These are phyloP conservation scores for Opisthograptis luteolata DNA, from an alignment of 2,888 invertebrate genomes.

Conservation along the genomic window DNA sequence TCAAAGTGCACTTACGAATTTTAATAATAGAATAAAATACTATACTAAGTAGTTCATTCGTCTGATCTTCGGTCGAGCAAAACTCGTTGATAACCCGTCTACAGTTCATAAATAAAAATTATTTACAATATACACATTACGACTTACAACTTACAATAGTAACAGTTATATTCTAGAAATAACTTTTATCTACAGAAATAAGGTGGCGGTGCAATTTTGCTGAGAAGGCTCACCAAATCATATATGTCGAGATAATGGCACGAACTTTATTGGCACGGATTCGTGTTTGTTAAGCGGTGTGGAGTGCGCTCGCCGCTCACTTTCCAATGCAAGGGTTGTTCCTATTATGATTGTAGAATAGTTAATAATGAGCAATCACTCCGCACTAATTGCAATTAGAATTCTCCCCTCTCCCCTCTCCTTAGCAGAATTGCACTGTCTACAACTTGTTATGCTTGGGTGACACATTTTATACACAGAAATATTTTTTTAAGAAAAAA, in stretches of 20 bases:
- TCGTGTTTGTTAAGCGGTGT: not conserved
- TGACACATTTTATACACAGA: slow-evolving; percentile 82
- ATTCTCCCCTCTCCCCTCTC: slow-evolving; percentile 24
- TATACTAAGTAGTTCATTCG: slow-evolving; percentile 68
- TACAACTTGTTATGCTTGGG: slow-evolving; percentile 74
- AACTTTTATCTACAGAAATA: slow-evolving; percentile 78
- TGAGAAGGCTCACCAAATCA: slow-evolving; percentile 36
- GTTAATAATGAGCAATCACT: slow-evolving; percentile 15
- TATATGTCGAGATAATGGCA: not conserved
- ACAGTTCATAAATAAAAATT: slow-evolving; percentile 77
- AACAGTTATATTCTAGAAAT: slow-evolving; percentile 75
- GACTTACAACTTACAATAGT: slow-evolving; percentile 78
- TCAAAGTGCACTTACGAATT: slow-evolving; percentile 82
- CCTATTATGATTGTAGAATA: slow-evolving; percentile 28
- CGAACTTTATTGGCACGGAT: slow-evolving; percentile 10
- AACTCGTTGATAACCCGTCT: slow-evolving; percentile 68
- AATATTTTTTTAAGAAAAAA: slow-evolving; percentile 81
- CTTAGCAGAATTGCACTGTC: slow-evolving; percentile 58
- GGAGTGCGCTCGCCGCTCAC: slow-evolving; percentile 11
- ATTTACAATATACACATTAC: slow-evolving; percentile 81
- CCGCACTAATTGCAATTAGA: slow-evolving; percentile 28
- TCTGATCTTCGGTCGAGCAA: slow-evolving; percentile 65
- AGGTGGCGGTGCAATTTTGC: slow-evolving; percentile 58
- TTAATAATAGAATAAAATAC: slow-evolving; percentile 74
- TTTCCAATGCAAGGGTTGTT: slow-evolving; percentile 25